Base-by-base conservation (phyloP, 2,888 invertebrate genomes). In the Drosophila kambysellisi region DNA sequence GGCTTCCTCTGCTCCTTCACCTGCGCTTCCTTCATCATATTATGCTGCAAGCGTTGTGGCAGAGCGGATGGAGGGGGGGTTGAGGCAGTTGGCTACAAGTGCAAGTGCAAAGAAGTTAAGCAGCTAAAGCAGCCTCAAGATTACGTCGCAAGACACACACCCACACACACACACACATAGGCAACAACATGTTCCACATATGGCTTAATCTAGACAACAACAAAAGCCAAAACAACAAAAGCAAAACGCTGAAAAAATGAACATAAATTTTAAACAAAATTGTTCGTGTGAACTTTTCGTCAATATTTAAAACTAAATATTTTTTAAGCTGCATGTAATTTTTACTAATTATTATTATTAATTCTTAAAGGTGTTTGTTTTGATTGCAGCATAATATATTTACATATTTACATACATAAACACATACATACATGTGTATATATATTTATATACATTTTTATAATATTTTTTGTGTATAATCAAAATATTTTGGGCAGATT, bases 101-200 rank as follows among this genome's bases (percentile, higher is more conserved):
- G 83, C 83, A 87, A 86, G 87, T 78, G 79, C 46, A 75, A 70
- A 82, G 81, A 90, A 90, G 90, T 85, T 85, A 85, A 89, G 83
- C 90, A 86, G 78, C 88, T 80, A 82, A 73, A 71, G 81, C 73
- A 70, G 58, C 60, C 51, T 74, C 61, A 76, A 83, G 82, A 86
- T 83, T 77, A 79, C 82, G 48, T 53, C 52, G 61, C 63, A 52
- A n/a, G 29, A 35, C 35, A 12, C 35, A 35, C 12, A 35, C 33
- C 11, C 35, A 35, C 54, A 54, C 54, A 33, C 46, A 35, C 52
- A 20, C 29, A 43, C 32, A 43, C 59, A 71, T 11, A 6, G 17
- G 51, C 74, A 68, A 63, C 48, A 62, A 75, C 68, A 71, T 74
- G 64, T 69, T 74, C 61, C 79, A 79, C 69, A 69, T 74, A 68